Percentiles rank a stretch among this genome's conserved stretches.
Conservation (phyloP, 2,888 invertebrate genomes). For the Idaea dimidiata region DNA sequence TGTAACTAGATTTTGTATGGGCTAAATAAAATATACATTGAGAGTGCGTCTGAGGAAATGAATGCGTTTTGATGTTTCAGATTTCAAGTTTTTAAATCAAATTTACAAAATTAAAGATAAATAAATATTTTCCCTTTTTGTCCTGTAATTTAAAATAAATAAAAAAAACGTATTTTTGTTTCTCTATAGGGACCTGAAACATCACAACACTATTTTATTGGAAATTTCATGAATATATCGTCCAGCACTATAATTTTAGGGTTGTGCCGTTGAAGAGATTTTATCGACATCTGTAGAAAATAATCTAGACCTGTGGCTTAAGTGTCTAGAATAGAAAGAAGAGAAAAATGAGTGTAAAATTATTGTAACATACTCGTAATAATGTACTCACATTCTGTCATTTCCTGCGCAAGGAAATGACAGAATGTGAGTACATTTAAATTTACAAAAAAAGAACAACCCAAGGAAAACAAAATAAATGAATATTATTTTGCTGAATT, state of each 20-base stretch:
- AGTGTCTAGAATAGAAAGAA: background rate
- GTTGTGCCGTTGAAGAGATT: slow-evolving; percentile 8
- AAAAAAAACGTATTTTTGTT: background rate
- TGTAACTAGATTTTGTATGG: slow-evolving; percentile 76
- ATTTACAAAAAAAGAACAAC: too few relatives aligned
- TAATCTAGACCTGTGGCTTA: background rate
- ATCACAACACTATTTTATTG: slow-evolving; percentile 16
- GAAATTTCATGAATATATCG: slow-evolving; percentile 23
- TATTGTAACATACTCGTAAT: too few relatives aligned
- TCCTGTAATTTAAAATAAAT: background rate
- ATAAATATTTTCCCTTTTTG: background rate
- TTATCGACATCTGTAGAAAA: slow-evolving; percentile 23
- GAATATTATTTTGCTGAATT: too few relatives aligned
- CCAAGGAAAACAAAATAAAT: too few relatives aligned
- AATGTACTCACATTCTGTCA: too few relatives aligned
- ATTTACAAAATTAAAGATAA: slow-evolving; percentile 1
- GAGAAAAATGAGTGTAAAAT: too few relatives aligned
- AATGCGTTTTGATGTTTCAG: slow-evolving; percentile 24
- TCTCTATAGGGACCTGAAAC: slow-evolving; percentile 12
- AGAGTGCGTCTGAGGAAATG: slow-evolving; percentile 40
- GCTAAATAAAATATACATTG: slow-evolving; percentile 70
- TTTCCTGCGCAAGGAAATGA: too few relatives aligned
- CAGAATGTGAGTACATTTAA: too few relatives aligned
- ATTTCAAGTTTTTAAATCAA: background rate
- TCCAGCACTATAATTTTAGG: slow-evolving; percentile 21